Percentiles rank a stretch among this genome's conserved stretches.
These are phyloP conservation scores for Ladona fulva DNA, from an alignment of 1,140 invertebrate species.

Conservation along the genomic window DNA sequence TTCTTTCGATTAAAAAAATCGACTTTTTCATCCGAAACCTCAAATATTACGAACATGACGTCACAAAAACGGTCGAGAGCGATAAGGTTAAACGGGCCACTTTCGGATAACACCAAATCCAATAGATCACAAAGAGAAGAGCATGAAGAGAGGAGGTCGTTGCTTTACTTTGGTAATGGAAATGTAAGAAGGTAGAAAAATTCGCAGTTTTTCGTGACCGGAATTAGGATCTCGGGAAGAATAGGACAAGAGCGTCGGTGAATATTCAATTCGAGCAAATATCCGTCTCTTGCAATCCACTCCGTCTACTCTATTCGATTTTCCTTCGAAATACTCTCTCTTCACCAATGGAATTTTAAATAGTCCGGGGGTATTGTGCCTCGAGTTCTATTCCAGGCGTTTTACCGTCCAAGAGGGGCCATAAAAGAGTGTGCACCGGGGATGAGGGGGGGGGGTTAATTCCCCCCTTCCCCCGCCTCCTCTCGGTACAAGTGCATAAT, in stretches of 20 bases:
- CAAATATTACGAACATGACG: too few species aligned
- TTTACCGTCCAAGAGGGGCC: background rate
- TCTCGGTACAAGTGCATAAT: background rate
- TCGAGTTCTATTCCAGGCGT: background rate
- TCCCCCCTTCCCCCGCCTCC: background rate
- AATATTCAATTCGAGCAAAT: constrained; percentile 4
- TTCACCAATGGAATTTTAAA: background rate
- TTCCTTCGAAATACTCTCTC: background rate
- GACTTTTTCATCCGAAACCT: too few species aligned
- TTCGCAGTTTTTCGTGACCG: too few species aligned
- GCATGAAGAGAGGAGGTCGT: too few species aligned
- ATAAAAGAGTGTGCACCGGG: background rate
- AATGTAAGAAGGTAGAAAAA: too few species aligned
- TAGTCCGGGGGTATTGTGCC: background rate
- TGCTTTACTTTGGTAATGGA: too few species aligned
- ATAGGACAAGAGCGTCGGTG: background rate
- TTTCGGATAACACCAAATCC: too few species aligned
- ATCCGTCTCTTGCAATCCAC: background rate
- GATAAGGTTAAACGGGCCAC: too few species aligned
- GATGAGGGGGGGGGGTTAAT: background rate
- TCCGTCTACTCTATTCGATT: background rate
- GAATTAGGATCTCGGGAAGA: too few species aligned
- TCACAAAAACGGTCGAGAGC: too few species aligned
- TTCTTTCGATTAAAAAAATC: too few species aligned
- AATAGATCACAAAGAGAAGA: too few species aligned